Evolutionary conservation across 2,113 vertebrate species (phyloP).

Genomic region (Halcyon malimbica): DNA sequence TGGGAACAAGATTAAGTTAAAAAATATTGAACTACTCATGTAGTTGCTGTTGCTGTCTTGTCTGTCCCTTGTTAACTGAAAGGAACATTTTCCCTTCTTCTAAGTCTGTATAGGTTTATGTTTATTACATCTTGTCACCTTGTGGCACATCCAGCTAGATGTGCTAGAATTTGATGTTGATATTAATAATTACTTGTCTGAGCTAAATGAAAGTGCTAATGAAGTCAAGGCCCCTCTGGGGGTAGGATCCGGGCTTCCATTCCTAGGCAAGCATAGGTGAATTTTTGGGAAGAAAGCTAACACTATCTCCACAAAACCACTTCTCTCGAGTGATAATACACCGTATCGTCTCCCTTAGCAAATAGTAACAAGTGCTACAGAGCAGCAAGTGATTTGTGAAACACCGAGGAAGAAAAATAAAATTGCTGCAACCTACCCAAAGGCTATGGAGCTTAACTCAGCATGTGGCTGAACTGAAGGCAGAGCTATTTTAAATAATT

Average conservation of each 20-base stretch:
- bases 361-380: constrained; percentile 31
- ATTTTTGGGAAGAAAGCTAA: constrained; percentile 39
- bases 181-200: constrained; percentile 61
- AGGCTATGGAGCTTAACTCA: constrained; percentile 37
- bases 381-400: constrained; percentile 4
- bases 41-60: background rate
- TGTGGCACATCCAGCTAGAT: constrained; percentile 29
- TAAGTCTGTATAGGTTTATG: background rate
- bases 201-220: constrained; percentile 61
- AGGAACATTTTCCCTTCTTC: background rate
- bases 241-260: background rate
- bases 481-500: constrained; percentile 59
- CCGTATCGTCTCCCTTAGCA: background rate
- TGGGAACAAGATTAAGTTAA: background rate
- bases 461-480: constrained; percentile 34
- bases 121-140: constrained; percentile 49
- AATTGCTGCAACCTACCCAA: background rate
- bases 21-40: background rate
- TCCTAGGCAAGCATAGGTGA: background rate
- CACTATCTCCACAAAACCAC: background rate
- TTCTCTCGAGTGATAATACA: background rate
- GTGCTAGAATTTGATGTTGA: constrained; percentile 45
- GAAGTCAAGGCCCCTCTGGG: constrained; percentile 28
- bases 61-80: background rate
- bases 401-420: background rate